Evolutionary conservation across 2,113 vertebrate genomes (phyloP).

Genomic region (Clupea harengus): DNA sequence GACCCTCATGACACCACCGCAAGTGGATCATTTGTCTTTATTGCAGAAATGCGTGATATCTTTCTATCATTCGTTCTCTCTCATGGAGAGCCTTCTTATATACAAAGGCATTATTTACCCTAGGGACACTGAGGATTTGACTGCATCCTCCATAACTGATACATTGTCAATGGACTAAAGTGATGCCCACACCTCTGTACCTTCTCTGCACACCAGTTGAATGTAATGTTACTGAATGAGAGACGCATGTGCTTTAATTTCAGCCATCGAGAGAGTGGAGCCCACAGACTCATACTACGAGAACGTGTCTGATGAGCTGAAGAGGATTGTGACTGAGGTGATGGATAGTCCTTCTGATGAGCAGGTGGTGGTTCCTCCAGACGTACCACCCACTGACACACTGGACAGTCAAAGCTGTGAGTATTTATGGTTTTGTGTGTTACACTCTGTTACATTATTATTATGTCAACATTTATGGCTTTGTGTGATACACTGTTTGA

Average conservation of each 20-base stretch:
- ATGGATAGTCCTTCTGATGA: conserved; percentile 63
- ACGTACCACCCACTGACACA: conserved; percentile 19
- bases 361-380: neutral
- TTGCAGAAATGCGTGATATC: no score
- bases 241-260: neutral
- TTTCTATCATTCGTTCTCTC: no score
- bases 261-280: conserved; percentile 50
- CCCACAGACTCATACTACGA: conserved; percentile 68
- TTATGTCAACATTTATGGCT: conserved; percentile 31
- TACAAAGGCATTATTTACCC: neutral
- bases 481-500: neutral
- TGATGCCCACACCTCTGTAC: neutral
- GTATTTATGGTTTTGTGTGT: conserved; percentile 23
- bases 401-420: conserved; percentile 26
- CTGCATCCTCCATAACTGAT: no score
- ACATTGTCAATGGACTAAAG: no score
- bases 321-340: conserved; percentile 72
- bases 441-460: no score
- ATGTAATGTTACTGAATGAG: neutral
- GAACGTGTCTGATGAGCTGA: conserved; percentile 71
- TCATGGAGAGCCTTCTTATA: neutral
- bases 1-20: neutral
- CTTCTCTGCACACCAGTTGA: neutral
- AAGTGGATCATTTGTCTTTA: neutral
- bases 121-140: no score